Conservation (phyloP, 2,113 vertebrate genomes). For the Halcyon senegalensis region DNA sequence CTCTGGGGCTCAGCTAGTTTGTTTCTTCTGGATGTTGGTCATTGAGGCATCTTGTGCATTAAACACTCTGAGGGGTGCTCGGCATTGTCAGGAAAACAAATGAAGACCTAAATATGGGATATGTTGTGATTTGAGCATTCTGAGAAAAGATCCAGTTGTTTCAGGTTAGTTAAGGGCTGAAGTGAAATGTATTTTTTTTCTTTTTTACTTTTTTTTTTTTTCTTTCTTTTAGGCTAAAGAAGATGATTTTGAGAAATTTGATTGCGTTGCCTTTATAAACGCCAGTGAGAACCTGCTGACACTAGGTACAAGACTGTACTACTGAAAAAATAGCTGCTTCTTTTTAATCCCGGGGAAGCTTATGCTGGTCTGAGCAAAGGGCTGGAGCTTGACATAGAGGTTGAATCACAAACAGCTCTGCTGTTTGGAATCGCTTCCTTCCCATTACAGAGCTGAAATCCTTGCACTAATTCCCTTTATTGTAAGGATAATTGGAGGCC, state of each 20-base stretch:
- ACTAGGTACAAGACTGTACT: conserved; percentile 73
- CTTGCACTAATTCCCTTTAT: neutral
- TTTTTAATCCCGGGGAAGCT: neutral
- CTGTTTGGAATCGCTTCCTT: neutral
- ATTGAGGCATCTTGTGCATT: neutral
- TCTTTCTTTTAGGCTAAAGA: conserved; percentile 78
- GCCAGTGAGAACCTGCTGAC: conserved; percentile 84
- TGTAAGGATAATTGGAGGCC: neutral
- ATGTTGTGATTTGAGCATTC: neutral
- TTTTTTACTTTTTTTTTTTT: neutral
- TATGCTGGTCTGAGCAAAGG: neutral
- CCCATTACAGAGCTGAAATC: neutral
- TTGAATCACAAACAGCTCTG: neutral
- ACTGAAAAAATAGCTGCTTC: neutral
- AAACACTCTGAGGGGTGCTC: neutral
- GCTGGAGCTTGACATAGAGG: neutral
- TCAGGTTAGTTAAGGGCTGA: neutral
- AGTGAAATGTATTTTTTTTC: neutral
- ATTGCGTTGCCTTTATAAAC: conserved; percentile 80
- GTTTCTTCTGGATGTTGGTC: neutral
- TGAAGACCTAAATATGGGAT: neutral
- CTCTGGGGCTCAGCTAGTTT: neutral
- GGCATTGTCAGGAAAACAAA: too few relatives aligned
- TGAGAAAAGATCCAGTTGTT: neutral
- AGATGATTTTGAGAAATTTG: conserved; percentile 82